Conservation (phyloP, 2,888 invertebrate species). For the Leptopilina myrica region DNA sequence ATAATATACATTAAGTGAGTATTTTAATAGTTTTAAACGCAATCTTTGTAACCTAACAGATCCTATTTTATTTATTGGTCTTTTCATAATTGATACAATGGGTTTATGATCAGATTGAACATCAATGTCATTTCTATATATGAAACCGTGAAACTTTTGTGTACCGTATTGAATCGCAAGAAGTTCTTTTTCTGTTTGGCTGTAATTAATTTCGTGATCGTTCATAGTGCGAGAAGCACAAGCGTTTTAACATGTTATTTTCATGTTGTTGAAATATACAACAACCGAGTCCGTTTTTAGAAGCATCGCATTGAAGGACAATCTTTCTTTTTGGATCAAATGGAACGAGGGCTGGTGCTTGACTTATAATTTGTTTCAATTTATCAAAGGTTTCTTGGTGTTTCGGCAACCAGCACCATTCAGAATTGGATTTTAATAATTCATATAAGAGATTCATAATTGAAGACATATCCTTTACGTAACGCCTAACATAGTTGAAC, state of each 20-base stretch:
- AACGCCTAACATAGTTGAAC: background rate
- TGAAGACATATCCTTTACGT: background rate
- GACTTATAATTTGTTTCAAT: background rate
- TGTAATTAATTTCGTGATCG: slow-evolving; percentile 7
- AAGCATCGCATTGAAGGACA: background rate
- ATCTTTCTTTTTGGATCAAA: background rate
- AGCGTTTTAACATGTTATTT: background rate
- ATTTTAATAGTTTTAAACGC: no score
- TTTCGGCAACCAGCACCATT: background rate
- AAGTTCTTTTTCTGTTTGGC: slow-evolving; percentile 3
- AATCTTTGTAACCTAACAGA: no score
- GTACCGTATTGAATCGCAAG: background rate
- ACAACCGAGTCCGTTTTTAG: background rate
- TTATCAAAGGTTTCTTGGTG: background rate
- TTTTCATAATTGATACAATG: no score
- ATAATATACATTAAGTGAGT: no score
- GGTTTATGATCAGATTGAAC: no score
- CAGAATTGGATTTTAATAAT: background rate
- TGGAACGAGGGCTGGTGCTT: background rate
- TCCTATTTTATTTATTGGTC: no score
- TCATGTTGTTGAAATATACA: background rate
- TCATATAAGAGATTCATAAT: background rate
- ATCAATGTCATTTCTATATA: no score
- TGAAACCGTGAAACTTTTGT: background rate
- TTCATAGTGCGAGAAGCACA: background rate